These are phyloP conservation scores for silkworm (Bombyx mori) DNA, from an alignment of 1,140 invertebrate genomes.

Conservation along the genomic window ASM3026992v2 NC_085122.1:3865001-3865500, in stretches of 20 bases:
- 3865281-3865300: conserved; percentile 46
- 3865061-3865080: too few species aligned
- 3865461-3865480: too few species aligned
- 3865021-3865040: too few species aligned
- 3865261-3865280: conserved; percentile 37
- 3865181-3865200: conserved; percentile 21
- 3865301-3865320: conserved; percentile 33
- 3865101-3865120: too few species aligned
- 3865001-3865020: too few species aligned
- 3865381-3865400: too few species aligned
- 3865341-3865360: neutral
- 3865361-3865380: neutral
- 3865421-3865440: neutral
- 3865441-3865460: neutral
- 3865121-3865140: too few species aligned
- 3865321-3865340: conserved; percentile 20
- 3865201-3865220: conserved; percentile 9
- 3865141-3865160: conserved; percentile 10
- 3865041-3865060: too few species aligned
- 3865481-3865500: too few species aligned
- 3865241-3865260: conserved; percentile 60
- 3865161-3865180: conserved; percentile 43
- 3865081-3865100: too few species aligned
- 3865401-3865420: neutral
- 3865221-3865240: conserved; percentile 21